Percentiles rank a stretch among this genome's conserved stretches.
These are phyloP conservation scores for Callocephalon fimbriatum DNA, from an alignment of 2,113 vertebrate genomes.

Conservation along the genomic window DNA sequence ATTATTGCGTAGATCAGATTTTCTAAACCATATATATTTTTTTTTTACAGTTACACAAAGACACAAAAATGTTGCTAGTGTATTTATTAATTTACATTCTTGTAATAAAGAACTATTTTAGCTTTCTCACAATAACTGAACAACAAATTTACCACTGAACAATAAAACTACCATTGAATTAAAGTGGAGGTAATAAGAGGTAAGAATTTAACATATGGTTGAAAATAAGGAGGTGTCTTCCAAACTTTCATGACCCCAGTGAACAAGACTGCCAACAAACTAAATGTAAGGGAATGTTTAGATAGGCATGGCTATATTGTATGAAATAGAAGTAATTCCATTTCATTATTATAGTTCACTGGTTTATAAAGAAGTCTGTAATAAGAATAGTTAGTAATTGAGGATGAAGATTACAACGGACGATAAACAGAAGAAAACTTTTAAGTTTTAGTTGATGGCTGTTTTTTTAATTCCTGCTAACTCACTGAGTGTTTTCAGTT, in stretches of 20 bases:
- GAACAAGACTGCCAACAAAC: background rate
- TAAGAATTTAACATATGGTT: background rate
- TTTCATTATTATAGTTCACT: background rate
- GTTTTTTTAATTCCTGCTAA: background rate
- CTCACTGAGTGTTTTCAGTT: background rate
- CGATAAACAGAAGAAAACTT: background rate
- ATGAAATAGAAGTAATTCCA: background rate
- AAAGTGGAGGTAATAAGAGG: background rate
- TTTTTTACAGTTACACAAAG: background rate
- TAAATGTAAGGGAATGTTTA: background rate
- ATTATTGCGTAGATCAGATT: background rate
- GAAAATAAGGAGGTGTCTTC: background rate
- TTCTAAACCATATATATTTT: background rate
- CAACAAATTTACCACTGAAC: background rate
- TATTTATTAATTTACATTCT: background rate
- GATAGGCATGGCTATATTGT: background rate
- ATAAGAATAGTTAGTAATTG: background rate
- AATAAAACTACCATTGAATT: background rate
- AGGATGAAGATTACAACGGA: background rate
- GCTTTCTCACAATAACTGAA: background rate
- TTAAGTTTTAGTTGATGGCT: background rate
- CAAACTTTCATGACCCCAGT: background rate
- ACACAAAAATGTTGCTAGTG: background rate
- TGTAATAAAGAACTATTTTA: background rate
- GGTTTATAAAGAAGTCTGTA: background rate